Evolutionary conservation across 2,888 invertebrate species (phyloP), one percentile per base, ranked within the genome.

Genomic region (Andrena flavipes): DNA sequence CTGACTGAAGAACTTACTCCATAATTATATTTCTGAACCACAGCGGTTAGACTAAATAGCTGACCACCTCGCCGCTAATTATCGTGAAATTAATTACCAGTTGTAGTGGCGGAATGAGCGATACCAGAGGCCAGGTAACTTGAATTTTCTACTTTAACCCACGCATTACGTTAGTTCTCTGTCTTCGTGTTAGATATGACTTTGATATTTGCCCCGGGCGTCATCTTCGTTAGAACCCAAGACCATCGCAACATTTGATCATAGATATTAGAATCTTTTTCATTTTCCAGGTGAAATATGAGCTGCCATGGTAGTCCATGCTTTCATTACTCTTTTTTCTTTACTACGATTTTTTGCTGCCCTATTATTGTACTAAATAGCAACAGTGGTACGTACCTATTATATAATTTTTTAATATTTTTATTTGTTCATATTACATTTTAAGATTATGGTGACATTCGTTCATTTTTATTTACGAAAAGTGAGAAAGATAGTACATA

Each of bases 11-110:
- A 89, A 88, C 87, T 89, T 84, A 86, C 87, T 87, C 82, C 60
- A 64, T 91, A 90, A 90, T 91, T 91, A 91, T 90, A 86, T 90
- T 85, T 84, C 60, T 54, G 74, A 42, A 69, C 68, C 62, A 60
- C 70, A 60, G 13, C 60, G 71, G 23, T 65, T 76, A 59, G 78
- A 59, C 75, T 74, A 65, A 72, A 16, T 42, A 42, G 42, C 67
- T 72, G 70, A 76, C 78, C 80, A 75, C 78, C 79, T 78, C 84
- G 88, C 85, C 83, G 85, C 84, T 88, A 91, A 91, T 92, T 91
- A 92, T 88, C 87, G 84, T 88, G 86, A 87, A 91, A 92, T 92
- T 91, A 92, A 92, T 92, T 90, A 90, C 89, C 76, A 82, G 69
- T 69, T 80, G 82, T 85, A 90, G 89, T 90, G 89, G 85, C 76